Conservation (phyloP, 1,140 invertebrate species). For the Atta cephalotes region DNA sequence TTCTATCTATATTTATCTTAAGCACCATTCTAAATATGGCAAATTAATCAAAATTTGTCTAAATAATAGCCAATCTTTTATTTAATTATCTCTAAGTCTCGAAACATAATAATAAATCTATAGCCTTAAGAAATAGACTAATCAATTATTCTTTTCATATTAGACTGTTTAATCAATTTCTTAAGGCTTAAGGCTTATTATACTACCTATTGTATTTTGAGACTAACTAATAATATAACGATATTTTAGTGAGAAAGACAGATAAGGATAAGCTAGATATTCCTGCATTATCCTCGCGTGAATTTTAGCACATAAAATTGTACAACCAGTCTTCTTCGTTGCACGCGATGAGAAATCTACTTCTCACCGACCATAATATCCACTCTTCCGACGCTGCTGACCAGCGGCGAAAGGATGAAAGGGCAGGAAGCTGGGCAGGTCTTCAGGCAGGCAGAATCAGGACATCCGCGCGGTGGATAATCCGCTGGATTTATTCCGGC, state of each 20-base stretch:
- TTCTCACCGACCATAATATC: conserved; percentile 33
- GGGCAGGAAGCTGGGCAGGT: conserved; percentile 24
- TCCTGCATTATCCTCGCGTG: background rate
- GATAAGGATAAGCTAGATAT: background rate
- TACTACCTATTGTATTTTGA: no score
- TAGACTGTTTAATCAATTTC: no score
- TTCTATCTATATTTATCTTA: no score
- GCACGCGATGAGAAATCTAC: conserved; percentile 26
- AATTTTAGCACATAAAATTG: conserved; percentile 31
- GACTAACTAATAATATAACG: background rate
- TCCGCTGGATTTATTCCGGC: conserved; percentile 71
- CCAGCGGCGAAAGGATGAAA: conserved; percentile 43
- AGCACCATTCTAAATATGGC: no score
- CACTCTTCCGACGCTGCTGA: conserved; percentile 18
- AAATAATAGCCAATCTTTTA: no score
- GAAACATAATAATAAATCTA: no score
- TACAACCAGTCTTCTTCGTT: background rate
- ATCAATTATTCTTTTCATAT: no score
- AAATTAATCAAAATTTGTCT: no score
- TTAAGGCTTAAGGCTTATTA: no score
- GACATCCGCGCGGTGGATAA: conserved; percentile 67
- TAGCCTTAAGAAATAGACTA: no score
- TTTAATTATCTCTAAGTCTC: no score
- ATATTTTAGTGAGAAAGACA: background rate
- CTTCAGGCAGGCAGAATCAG: conserved; percentile 50